Percentiles rank a stretch among this genome's conserved stretches.
Evolutionary conservation across 2,113 vertebrate species (phyloP).

Genomic region (Hyaena hyaena): DNA sequence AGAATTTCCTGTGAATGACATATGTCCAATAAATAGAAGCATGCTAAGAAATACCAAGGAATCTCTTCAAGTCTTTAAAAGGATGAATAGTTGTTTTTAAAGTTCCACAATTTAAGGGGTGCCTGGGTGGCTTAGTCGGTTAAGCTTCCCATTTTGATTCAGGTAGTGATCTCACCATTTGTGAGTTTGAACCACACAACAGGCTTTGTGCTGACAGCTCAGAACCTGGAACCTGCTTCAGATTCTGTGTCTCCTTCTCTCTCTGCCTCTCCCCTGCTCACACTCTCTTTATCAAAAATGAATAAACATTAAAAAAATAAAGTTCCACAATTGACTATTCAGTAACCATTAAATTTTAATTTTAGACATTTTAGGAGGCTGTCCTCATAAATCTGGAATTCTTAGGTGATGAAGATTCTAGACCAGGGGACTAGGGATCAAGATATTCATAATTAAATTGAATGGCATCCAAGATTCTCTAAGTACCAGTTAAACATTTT

Average conservation of each 20-base stretch:
- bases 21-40: neutral
- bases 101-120: neutral
- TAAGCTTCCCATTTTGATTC: too few species aligned
- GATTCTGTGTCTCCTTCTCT: too few species aligned
- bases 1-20: neutral
- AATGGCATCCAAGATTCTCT: neutral
- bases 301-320: neutral
- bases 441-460: neutral
- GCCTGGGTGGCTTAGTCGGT: too few species aligned
- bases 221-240: too few species aligned
- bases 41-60: neutral
- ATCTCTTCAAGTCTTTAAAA: neutral
- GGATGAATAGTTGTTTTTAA: neutral
- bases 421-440: neutral
- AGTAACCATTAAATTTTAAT: slow-evolving; percentile 26
- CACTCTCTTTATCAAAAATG: too few species aligned
- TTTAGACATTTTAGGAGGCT: neutral
- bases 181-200: too few species aligned
- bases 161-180: too few species aligned
- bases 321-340: neutral
- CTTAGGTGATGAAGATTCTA: neutral
- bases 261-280: too few species aligned
- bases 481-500: neutral
- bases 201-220: too few species aligned
- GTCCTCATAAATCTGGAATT: neutral